phyloP scores from a whole-genome alignment of 2,888 invertebrate species.

The Pachymerium ferrugineum region DNA sequence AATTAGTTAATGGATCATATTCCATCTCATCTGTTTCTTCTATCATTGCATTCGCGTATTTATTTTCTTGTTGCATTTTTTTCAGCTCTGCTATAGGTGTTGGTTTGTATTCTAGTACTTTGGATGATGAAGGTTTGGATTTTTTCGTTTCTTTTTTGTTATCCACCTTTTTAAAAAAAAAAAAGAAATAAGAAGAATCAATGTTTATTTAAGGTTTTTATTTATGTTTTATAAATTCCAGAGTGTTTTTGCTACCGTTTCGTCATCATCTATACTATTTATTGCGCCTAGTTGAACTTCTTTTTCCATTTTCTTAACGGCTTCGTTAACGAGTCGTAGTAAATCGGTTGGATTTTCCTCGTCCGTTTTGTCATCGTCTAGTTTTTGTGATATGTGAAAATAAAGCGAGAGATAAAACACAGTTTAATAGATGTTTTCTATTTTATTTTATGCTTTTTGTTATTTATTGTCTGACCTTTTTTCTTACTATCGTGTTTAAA shows the following conservation, averaged over 20 bases:
- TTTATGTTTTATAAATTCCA: too few species aligned
- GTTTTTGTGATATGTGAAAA: too few species aligned
- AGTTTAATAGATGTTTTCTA: too few species aligned
- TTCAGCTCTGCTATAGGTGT: conserved; percentile 60
- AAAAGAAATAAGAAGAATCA: not conserved
- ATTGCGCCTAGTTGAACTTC: conserved; percentile 30
- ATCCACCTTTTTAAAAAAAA: not conserved
- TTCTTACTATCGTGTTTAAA: conserved; percentile 67
- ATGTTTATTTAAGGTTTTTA: too few species aligned
- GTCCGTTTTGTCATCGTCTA: not conserved
- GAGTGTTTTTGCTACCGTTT: too few species aligned
- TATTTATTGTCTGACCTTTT: not conserved
- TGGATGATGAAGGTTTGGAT: not conserved
- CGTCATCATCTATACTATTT: not conserved
- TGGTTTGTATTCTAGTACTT: conserved; percentile 55
- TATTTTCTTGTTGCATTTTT: conserved; percentile 44
- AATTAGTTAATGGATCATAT: conserved; percentile 37
- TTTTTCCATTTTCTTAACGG: conserved; percentile 34
- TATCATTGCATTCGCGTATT: conserved; percentile 27
- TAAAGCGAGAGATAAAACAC: too few species aligned
- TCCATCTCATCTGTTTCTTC: conserved; percentile 33
- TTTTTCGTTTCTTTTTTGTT: not conserved
- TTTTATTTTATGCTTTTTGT: not conserved
- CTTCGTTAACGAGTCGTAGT: conserved; percentile 34
- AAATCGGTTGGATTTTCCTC: conserved; percentile 31